Percentiles rank a stretch among this genome's conserved stretches.
These are phyloP conservation scores for Cheilosia grossa DNA, from an alignment of 2,888 invertebrate species.

Conservation along the genomic window DNA sequence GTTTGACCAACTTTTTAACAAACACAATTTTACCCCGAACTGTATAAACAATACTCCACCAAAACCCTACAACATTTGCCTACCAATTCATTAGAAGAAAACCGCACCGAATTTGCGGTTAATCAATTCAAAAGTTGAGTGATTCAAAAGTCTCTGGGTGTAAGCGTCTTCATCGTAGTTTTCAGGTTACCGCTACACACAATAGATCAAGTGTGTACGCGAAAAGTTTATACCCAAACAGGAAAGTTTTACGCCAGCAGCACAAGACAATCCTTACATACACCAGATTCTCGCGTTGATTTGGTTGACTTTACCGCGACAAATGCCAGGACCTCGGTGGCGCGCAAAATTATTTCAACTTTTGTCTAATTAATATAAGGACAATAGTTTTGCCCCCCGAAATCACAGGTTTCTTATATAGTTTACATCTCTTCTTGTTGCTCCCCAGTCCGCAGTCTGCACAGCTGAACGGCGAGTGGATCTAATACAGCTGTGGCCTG, in stretches of 20 bases:
- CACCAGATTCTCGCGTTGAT: slow-evolving; percentile 49
- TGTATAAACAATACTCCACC: no score
- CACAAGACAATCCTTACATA: slow-evolving; percentile 24
- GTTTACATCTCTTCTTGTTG: slow-evolving; percentile 50
- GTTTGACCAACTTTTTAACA: no score
- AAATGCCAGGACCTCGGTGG: slow-evolving; percentile 51
- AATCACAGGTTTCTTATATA: slow-evolving; percentile 50
- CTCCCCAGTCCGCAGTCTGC: slow-evolving; percentile 2
- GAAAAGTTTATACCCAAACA: slow-evolving; percentile 52
- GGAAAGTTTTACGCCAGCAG: slow-evolving; percentile 41
- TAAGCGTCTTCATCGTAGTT: slow-evolving; percentile 26
- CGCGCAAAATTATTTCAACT: slow-evolving; percentile 56
- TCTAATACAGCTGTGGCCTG: neutral
- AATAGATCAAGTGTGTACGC: slow-evolving; percentile 40
- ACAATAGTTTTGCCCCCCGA: slow-evolving; percentile 61
- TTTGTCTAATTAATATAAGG: slow-evolving; percentile 69
- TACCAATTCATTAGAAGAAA: neutral
- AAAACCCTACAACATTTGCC: neutral
- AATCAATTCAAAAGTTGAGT: slow-evolving; percentile 18
- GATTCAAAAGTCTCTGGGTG: neutral
- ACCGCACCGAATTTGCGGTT: slow-evolving; percentile 12
- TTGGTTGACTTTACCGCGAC: slow-evolving; percentile 45
- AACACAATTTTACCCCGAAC: no score
- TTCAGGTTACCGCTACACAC: neutral
- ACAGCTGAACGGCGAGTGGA: neutral